These are phyloP conservation scores for Bombus sibiricus DNA, from an alignment of 1,140 invertebrate genomes.

Conservation along the genomic window DNA sequence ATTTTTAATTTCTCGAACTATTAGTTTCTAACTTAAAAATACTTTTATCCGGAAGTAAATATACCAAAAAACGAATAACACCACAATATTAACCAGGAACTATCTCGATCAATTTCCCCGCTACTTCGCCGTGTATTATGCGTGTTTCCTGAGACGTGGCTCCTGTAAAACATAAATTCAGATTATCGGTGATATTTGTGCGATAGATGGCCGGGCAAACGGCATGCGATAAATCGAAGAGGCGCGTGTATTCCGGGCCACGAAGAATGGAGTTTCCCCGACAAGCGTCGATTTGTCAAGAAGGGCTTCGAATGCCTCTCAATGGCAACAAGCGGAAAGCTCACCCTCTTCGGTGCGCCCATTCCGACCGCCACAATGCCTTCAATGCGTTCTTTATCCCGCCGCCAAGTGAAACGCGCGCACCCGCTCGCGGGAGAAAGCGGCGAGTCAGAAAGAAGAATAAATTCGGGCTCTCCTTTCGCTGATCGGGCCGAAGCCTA, in stretches of 20 bases:
- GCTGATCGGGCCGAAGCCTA: constrained; percentile 70
- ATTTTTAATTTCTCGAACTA: too few relatives aligned
- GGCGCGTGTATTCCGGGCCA: constrained; percentile 63
- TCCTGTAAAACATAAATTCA: constrained; percentile 67
- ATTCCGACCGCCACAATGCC: constrained; percentile 74
- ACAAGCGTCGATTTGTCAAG: constrained; percentile 81
- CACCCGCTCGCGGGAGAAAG: constrained; percentile 19
- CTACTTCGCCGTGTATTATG: background rate
- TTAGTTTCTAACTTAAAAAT: too few relatives aligned
- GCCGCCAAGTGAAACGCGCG: constrained; percentile 48
- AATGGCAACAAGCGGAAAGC: constrained; percentile 80
- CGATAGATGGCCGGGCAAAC: constrained; percentile 67
- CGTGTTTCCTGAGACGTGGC: constrained; percentile 35
- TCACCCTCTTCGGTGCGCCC: constrained; percentile 68
- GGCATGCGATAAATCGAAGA: constrained; percentile 74
- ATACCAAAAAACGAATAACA: background rate
- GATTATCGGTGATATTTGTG: constrained; percentile 76
- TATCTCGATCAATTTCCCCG: background rate
- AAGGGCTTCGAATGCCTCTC: constrained; percentile 78
- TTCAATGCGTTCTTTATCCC: constrained; percentile 73
- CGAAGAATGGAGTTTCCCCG: constrained; percentile 78
- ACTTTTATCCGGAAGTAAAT: too few relatives aligned
- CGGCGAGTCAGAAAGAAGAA: constrained; percentile 29
- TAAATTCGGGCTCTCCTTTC: constrained; percentile 50
- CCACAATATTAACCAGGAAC: background rate